A percentile compares a stretch with the other conserved stretches of the same genome.
Conservation (phyloP, 2,113 vertebrate genomes). For the Oryzias melastigma region DNA sequence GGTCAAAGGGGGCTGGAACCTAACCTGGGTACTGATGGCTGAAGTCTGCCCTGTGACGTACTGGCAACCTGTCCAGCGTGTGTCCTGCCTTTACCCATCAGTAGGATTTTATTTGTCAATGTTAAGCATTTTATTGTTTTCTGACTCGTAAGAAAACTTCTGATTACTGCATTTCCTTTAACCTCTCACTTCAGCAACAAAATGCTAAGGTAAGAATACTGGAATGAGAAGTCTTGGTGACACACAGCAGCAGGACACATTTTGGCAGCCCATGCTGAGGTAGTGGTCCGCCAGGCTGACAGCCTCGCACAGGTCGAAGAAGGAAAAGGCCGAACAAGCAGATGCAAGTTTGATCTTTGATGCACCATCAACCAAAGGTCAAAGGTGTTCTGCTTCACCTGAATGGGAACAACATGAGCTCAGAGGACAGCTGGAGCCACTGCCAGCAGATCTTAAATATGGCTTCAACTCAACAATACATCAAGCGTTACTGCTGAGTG, state of each 20-base stretch:
- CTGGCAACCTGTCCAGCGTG: no score
- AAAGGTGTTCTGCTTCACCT: constrained; percentile 23
- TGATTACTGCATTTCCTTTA: no score
- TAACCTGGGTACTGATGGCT: no score
- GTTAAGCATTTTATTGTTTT: no score
- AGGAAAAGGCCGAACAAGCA: constrained; percentile 12
- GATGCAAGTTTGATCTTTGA: background rate
- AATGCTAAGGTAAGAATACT: background rate
- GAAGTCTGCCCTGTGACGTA: no score
- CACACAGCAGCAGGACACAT: background rate
- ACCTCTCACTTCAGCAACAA: background rate
- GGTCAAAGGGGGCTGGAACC: no score
- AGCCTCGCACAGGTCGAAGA: background rate
- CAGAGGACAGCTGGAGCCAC: constrained; percentile 48
- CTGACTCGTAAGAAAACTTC: no score
- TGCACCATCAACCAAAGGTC: constrained; percentile 36
- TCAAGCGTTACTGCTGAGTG: background rate
- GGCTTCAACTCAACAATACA: constrained; percentile 9
- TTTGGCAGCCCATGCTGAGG: constrained; percentile 12
- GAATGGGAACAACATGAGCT: constrained; percentile 17
- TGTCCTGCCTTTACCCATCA: no score
- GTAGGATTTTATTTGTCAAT: no score
- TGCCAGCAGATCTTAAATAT: constrained; percentile 19
- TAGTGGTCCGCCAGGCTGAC: constrained; percentile 13
- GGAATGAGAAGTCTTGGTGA: background rate